These are phyloP conservation scores for Harpagoxenus sublaevis DNA, from an alignment of 2,888 invertebrate genomes.

Conservation along the genomic window DNA sequence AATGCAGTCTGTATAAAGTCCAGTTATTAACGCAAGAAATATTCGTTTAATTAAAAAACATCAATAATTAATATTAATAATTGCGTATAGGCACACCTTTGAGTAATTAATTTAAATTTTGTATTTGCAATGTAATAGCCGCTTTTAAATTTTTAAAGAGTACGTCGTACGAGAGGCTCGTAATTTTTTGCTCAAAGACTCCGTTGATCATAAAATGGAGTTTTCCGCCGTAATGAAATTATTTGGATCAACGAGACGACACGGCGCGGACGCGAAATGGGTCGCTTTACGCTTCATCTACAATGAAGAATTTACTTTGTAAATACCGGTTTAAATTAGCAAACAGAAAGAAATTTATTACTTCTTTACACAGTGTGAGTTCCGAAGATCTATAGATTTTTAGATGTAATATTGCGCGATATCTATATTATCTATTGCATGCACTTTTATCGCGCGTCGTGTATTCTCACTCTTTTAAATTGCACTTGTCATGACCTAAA, in stretches of 20 bases:
- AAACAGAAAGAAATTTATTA: constrained; percentile 14
- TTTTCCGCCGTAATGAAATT: constrained; percentile 40
- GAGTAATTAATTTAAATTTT: constrained; percentile 1
- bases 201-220: constrained; percentile 23
- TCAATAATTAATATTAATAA: constrained; percentile 20
- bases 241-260: constrained; percentile 41
- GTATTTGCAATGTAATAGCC: neutral
- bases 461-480: neutral
- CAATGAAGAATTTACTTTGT: constrained; percentile 39
- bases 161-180: neutral
- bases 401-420: neutral
- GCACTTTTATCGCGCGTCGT: neutral
- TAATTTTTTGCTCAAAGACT: constrained; percentile 42
- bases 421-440: neutral
- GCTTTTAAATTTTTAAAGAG: neutral
- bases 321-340: constrained; percentile 6
- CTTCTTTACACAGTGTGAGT: neutral
- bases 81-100: neutral
- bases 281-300: constrained; percentile 31
- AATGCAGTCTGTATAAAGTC: neutral
- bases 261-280: constrained; percentile 27
- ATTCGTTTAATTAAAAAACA: constrained; percentile 9
- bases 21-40: constrained; percentile 19
- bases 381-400: constrained; percentile 4
- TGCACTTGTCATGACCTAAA: neutral